A percentile compares a stretch with the other conserved stretches of the same genome.
Evolutionary conservation across 2,888 invertebrate species (phyloP).

Genomic region (Thelaira solivaga): DNA sequence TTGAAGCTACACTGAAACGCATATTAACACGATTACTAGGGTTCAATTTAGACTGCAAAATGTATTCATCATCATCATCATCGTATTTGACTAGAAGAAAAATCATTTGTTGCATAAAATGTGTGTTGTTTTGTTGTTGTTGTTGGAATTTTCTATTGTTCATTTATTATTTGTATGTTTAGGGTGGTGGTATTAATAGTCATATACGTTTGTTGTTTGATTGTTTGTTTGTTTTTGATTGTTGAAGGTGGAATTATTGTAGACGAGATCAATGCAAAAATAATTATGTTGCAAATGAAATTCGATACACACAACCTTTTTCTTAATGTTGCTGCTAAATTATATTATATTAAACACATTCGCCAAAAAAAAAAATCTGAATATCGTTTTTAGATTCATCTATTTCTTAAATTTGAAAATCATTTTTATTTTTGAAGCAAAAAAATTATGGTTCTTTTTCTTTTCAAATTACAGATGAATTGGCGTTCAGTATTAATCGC

Average conservation of each 20-base stretch:
- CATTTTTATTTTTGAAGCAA: not conserved
- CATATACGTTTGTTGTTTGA: too few relatives aligned
- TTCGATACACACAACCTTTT: conserved; percentile 69
- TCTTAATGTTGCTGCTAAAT: conserved; percentile 49
- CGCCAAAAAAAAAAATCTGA: too few relatives aligned
- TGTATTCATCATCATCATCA: conserved; percentile 26
- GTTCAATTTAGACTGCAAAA: conserved; percentile 48
- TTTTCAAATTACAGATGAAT: conserved; percentile 81
- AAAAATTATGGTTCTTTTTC: not conserved
- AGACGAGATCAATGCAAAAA: conserved; percentile 71
- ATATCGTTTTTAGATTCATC: too few relatives aligned
- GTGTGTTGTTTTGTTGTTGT: conserved; percentile 64
- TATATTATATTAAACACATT: not conserved
- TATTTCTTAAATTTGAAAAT: not conserved
- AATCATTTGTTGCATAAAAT: not conserved
- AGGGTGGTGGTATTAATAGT: conserved; percentile 75
- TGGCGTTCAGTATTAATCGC: conserved; percentile 90
- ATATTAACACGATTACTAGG: conserved; percentile 73
- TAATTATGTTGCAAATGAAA: conserved; percentile 74
- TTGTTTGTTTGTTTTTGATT: too few relatives aligned
- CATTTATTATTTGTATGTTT: conserved; percentile 59
- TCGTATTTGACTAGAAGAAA: conserved; percentile 3
- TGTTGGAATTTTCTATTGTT: conserved; percentile 30
- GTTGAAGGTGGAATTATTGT: conserved; percentile 72
- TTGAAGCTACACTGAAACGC: conserved; percentile 69